phyloP scores from a whole-genome alignment of 2,888 invertebrate species.

The Ophonus ardosiacus region DNA sequence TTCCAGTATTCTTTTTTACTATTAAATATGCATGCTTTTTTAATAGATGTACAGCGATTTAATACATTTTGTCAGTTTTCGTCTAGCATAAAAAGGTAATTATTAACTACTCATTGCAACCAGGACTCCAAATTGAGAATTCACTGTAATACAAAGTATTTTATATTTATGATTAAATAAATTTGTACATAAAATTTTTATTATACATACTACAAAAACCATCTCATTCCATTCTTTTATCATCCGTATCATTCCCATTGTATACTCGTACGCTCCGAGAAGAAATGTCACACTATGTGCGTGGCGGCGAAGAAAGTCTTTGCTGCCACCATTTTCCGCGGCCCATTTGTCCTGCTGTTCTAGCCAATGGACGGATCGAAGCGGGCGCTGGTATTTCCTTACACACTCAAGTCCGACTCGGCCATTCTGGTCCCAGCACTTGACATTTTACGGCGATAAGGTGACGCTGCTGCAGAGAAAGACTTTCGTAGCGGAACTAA shows the following conservation, averaged over 20 bases:
- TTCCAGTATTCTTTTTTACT: too few relatives aligned
- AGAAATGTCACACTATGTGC: background rate
- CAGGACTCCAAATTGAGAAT: too few relatives aligned
- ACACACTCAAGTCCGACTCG: conserved; percentile 11
- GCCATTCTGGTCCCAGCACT: background rate
- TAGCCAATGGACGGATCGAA: background rate
- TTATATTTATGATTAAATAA: too few relatives aligned
- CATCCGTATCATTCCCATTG: background rate
- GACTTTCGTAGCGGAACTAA: background rate
- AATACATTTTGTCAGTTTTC: too few relatives aligned
- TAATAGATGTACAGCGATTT: too few relatives aligned
- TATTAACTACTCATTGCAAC: too few relatives aligned
- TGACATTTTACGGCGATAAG: conserved; percentile 37
- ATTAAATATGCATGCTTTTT: too few relatives aligned
- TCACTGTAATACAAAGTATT: too few relatives aligned
- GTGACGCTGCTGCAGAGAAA: background rate
- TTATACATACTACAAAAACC: too few relatives aligned
- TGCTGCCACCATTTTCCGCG: conserved; percentile 42
- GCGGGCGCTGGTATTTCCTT: conserved; percentile 18
- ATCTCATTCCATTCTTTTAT: background rate
- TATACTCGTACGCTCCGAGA: background rate
- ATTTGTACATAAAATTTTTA: too few relatives aligned
- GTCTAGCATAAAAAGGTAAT: too few relatives aligned
- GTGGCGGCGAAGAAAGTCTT: background rate
- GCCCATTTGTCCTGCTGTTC: conserved; percentile 29